Evolutionary conservation across 2,797 vertebrate species (phyloP).

Genomic region (Lithobates pipiens): DNA sequence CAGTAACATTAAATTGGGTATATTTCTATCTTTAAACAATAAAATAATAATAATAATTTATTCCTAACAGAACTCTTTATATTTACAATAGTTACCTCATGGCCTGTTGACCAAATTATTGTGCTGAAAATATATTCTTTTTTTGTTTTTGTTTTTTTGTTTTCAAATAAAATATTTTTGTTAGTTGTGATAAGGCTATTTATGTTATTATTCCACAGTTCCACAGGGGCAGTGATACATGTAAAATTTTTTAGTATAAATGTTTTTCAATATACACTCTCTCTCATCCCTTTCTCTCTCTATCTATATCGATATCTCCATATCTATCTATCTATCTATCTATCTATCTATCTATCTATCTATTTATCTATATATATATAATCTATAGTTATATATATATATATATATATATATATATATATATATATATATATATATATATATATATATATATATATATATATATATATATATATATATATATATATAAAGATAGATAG

Average conservation of each 20-base stretch:
- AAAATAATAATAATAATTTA: constrained; percentile 72
- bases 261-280: neutral
- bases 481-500: too few species aligned
- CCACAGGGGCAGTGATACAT: neutral
- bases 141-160: constrained; percentile 65
- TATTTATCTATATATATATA: too few species aligned
- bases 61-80: constrained; percentile 78
- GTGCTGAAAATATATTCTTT: constrained; percentile 78
- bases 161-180: constrained; percentile 81
- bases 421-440: too few species aligned
- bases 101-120: constrained; percentile 88
- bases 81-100: constrained; percentile 90
- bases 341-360: too few species aligned
- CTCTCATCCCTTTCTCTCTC: too few species aligned
- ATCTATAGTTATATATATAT: too few species aligned
- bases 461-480: too few species aligned
- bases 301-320: too few species aligned
- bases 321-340: too few species aligned
- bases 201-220: neutral
- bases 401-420: too few species aligned
- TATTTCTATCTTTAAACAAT: constrained; percentile 74
- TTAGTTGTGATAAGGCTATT: constrained; percentile 62
- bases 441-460: too few species aligned
- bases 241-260: too few species aligned
- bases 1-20: constrained; percentile 75